A percentile compares a stretch with the other conserved stretches of the same genome.
Evolutionary conservation across 35 echinoderm and acorn worm genomes (phyloP).

Genomic region (Holothuria glaberrima): DNA sequence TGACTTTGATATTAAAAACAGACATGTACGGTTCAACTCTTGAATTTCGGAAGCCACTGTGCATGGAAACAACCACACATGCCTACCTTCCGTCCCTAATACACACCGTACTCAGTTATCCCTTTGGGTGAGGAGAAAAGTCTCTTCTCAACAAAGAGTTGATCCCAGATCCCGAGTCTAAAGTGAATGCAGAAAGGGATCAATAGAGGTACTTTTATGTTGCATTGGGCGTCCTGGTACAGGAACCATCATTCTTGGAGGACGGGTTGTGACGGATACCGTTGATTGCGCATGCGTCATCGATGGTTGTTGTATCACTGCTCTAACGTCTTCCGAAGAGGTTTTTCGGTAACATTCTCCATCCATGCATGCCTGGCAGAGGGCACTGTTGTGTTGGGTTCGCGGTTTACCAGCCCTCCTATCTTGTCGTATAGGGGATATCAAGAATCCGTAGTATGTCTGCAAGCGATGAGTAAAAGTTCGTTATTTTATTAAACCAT

Average conservation of each 20-base stretch:
- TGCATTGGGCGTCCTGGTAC: neutral
- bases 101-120: too few relatives aligned
- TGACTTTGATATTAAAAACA: too few relatives aligned
- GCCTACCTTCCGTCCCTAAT: too few relatives aligned
- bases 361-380: constrained; percentile 92
- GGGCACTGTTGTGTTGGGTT: constrained; percentile 87
- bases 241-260: neutral
- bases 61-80: too few relatives aligned
- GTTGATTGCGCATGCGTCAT: neutral
- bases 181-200: neutral
- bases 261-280: neutral
- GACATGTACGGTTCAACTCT: too few relatives aligned
- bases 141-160: too few relatives aligned
- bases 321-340: neutral
- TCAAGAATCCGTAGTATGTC: constrained; percentile 88
- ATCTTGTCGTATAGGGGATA: constrained; percentile 83
- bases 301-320: neutral
- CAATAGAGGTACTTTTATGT: constrained; percentile 23
- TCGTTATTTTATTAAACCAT: neutral
- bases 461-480: constrained; percentile 45
- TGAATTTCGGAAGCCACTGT: too few relatives aligned
- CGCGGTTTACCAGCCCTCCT: constrained; percentile 87
- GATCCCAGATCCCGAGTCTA: too few relatives aligned
- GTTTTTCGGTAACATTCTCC: constrained; percentile 84
- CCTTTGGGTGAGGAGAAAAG: too few relatives aligned